Percentiles rank a stretch among this genome's conserved stretches.
These are phyloP conservation scores for Drosophila falleni DNA, from an alignment of 2,888 invertebrate species.

Conservation along the genomic window DNA sequence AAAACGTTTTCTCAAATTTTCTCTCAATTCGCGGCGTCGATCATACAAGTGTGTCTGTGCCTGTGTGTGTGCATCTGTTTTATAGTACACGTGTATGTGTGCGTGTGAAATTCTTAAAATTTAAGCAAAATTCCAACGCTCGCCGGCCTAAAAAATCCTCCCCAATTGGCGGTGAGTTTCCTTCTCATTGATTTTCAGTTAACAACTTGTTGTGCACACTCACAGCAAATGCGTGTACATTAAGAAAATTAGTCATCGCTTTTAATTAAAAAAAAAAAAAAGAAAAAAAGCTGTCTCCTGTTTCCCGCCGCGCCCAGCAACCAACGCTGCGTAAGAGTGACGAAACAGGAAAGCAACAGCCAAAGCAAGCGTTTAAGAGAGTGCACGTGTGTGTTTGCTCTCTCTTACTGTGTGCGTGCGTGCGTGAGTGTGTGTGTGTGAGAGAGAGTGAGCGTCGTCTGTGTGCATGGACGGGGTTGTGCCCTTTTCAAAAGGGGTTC, in stretches of 20 bases:
- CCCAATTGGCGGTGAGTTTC: conserved; percentile 62
- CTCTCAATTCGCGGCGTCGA: conserved; percentile 36
- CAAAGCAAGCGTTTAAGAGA: conserved; percentile 61
- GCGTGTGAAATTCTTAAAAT: conserved; percentile 58
- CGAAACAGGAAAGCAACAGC: conserved; percentile 64
- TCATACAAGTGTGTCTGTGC: conserved; percentile 23
- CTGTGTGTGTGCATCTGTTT: conserved; percentile 7
- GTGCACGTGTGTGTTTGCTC: conserved; percentile 51
- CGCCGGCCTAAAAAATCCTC: conserved; percentile 52
- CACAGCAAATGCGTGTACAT: conserved; percentile 14
- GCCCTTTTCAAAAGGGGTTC: conserved; percentile 42
- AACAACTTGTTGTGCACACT: conserved; percentile 57
- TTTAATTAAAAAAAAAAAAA: conserved; percentile 65
- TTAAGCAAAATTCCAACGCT: conserved; percentile 63
- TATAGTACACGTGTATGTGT: conserved; percentile 6
- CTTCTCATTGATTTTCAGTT: conserved; percentile 45
- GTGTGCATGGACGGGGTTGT: conserved; percentile 40
- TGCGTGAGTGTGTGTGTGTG: neutral
- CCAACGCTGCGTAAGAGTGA: conserved; percentile 36
- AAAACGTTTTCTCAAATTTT: conserved; percentile 31
- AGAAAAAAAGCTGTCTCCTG: conserved; percentile 57
- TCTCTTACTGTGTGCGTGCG: conserved; percentile 8
- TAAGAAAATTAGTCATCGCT: conserved; percentile 69
- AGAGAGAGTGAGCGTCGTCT: conserved; percentile 1
- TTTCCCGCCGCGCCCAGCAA: conserved; percentile 75